Conservation (phyloP, 2,888 invertebrate genomes). For the Nineta flava region DNA sequence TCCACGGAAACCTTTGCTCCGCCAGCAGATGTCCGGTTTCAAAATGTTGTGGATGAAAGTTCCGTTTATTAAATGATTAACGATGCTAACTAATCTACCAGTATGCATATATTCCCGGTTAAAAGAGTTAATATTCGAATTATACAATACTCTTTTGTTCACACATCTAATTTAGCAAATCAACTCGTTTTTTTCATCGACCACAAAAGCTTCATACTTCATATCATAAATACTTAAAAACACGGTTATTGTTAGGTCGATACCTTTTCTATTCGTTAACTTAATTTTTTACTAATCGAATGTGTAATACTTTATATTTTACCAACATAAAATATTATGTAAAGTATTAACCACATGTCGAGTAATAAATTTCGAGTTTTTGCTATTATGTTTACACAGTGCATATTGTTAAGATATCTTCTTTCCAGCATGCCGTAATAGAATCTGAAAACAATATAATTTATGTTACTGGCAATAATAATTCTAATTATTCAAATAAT, state of each 20-base stretch:
- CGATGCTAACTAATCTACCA: no score
- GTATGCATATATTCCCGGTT: no score
- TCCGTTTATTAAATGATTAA: background rate
- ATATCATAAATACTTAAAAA: no score
- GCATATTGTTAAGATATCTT: background rate
- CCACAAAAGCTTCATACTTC: no score
- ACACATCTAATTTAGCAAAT: no score
- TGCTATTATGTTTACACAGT: background rate
- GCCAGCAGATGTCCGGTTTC: background rate
- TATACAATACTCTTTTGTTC: no score
- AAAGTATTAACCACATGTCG: background rate
- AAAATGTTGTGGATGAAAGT: background rate
- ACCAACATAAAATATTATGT: background rate
- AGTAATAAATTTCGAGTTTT: background rate
- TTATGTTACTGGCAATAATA: background rate
- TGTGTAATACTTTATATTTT: background rate
- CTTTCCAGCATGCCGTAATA: background rate
- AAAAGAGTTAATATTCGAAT: no score
- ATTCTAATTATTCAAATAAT: background rate
- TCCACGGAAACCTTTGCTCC: background rate
- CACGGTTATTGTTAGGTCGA: no score
- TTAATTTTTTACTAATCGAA: no score
- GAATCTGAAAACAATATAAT: background rate
- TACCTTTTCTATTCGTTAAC: no score
- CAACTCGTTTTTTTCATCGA: no score